phyloP scores from a whole-genome alignment of 2,888 invertebrate genomes.

The Latheticus oryzae region DNA sequence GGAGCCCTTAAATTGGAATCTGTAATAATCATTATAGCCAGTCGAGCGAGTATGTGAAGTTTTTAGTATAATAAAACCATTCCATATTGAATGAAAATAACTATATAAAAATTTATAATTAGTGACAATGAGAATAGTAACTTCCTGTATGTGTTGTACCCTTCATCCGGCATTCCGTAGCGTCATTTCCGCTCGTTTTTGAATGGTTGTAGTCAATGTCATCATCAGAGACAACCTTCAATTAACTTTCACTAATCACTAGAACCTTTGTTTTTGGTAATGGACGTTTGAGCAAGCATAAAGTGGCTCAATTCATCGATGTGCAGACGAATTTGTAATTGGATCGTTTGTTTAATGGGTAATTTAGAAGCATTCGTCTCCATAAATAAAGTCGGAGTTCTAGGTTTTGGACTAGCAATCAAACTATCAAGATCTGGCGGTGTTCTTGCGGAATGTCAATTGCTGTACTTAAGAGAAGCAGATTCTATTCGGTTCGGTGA shows the following conservation, averaged over 20 bases:
- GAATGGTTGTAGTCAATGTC: conserved; percentile 16
- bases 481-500: no score
- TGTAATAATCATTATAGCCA: conserved; percentile 31
- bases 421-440: conserved; percentile 9
- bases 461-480: no score
- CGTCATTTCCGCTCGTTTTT: conserved; percentile 28
- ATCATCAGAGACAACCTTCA: conserved; percentile 21
- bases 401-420: no score
- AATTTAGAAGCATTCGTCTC: conserved; percentile 11
- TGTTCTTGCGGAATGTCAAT: background rate
- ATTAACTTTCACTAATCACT: conserved; percentile 33
- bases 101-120: no score
- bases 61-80: conserved; percentile 20
- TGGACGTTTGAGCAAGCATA: conserved; percentile 12
- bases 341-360: conserved; percentile 20
- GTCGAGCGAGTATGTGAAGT: conserved; percentile 25
- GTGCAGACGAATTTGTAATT: conserved; percentile 10
- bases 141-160: conserved; percentile 22
- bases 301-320: conserved; percentile 13
- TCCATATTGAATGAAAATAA: no score
- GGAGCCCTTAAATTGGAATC: conserved; percentile 28
- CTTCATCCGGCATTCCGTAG: conserved; percentile 36
- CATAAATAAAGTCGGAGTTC: conserved; percentile 14
- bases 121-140: no score
- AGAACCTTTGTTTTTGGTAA: conserved; percentile 31